Conservation (phyloP, 1,140 invertebrate species). For the Dufourea novaeangliae region DNA sequence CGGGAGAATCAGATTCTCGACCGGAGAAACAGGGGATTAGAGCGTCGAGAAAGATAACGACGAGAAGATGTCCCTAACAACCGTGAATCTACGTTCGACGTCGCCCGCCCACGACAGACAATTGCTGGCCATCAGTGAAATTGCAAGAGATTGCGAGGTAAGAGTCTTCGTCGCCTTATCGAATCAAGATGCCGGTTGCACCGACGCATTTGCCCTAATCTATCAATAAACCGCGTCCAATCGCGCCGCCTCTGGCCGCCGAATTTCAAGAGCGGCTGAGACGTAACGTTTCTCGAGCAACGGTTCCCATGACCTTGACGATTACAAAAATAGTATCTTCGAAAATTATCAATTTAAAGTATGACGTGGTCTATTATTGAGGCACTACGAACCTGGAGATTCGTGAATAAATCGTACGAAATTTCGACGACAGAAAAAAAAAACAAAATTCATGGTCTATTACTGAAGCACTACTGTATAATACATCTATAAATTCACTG, state of each 20-base stretch:
- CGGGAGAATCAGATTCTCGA: background rate
- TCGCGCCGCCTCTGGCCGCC: background rate
- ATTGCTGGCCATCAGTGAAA: constrained; percentile 52
- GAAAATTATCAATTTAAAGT: no score
- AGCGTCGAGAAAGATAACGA: constrained; percentile 9
- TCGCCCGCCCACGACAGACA: constrained; percentile 27
- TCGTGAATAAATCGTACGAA: no score
- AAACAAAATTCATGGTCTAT: no score
- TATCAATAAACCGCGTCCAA: constrained; percentile 41
- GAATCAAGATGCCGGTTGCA: constrained; percentile 53
- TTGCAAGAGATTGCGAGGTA: constrained; percentile 50
- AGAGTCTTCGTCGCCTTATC: constrained; percentile 44
- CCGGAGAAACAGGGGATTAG: background rate
- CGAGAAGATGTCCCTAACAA: constrained; percentile 24
- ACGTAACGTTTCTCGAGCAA: background rate
- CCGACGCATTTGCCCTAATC: constrained; percentile 18
- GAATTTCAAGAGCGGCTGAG: background rate
- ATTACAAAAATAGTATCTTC: no score
- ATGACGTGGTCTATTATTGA: no score
- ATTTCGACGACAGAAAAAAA: no score
- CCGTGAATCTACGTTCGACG: constrained; percentile 24
- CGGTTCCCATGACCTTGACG: no score
- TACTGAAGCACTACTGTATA: no score
- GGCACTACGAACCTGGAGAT: no score
- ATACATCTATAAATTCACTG: no score